These are phyloP conservation scores for Pollenia labialis DNA, from an alignment of 2,888 invertebrate genomes.

Conservation along the genomic window DNA sequence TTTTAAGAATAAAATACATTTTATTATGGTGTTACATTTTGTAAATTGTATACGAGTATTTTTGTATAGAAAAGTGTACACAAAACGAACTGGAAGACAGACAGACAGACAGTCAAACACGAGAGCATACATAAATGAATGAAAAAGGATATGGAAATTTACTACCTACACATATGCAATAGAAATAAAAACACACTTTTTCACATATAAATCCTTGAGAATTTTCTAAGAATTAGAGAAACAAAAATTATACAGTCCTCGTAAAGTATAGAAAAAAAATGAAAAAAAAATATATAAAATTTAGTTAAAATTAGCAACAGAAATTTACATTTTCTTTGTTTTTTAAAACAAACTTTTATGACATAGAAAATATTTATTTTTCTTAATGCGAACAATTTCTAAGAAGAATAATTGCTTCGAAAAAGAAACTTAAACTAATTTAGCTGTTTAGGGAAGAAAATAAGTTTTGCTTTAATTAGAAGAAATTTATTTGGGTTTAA, in stretches of 20 bases:
- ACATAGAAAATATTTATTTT: slow-evolving; percentile 33
- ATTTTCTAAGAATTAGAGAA: slow-evolving; percentile 28
- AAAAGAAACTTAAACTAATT: neutral
- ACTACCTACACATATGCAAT: neutral
- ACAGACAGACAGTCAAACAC: neutral
- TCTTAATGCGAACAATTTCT: neutral
- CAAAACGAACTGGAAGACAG: neutral
- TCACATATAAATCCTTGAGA: slow-evolving; percentile 31
- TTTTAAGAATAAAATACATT: slow-evolving; percentile 60
- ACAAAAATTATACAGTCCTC: slow-evolving; percentile 5
- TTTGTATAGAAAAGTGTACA: slow-evolving; percentile 1
- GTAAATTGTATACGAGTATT: slow-evolving; percentile 38
- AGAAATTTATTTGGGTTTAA: neutral
- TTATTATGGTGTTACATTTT: slow-evolving; percentile 62
- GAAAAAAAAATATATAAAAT: slow-evolving; percentile 24
- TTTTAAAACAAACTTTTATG: slow-evolving; percentile 6
- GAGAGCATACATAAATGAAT: neutral
- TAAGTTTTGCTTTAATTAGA: neutral
- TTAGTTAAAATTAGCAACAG: slow-evolving; percentile 40
- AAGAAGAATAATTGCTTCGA: neutral
- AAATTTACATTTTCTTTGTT: slow-evolving; percentile 30
- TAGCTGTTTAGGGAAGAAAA: too few species aligned
- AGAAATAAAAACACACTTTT: neutral
- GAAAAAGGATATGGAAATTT: slow-evolving; percentile 23
- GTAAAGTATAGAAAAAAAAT: neutral